Conservation (phyloP, 1,140 invertebrate species). For the Nebria ingens region DNA sequence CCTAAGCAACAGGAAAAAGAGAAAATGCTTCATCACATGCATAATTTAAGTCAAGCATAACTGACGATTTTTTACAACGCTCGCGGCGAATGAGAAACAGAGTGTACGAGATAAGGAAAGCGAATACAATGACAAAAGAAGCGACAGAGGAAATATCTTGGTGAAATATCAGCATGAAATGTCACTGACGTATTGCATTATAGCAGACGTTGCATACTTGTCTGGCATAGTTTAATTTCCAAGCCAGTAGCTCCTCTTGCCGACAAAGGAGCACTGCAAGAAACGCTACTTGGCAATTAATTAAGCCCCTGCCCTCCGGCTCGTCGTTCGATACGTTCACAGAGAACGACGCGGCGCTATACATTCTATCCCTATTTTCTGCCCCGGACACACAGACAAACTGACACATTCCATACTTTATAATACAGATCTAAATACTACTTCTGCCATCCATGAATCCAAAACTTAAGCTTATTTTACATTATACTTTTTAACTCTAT, state of each 20-base stretch:
- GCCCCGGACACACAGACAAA: too few species aligned
- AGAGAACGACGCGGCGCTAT: constrained; percentile 10
- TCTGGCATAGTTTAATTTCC: constrained; percentile 33
- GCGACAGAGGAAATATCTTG: constrained; percentile 22
- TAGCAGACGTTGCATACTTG: constrained; percentile 28
- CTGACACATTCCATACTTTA: too few species aligned
- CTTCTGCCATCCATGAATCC: too few species aligned
- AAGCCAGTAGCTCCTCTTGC: constrained; percentile 21
- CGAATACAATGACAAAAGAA: constrained; percentile 16
- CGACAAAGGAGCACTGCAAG: constrained; percentile 25
- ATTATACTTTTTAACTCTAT: too few species aligned
- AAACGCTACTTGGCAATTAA: constrained; percentile 24
- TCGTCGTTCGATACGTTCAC: constrained; percentile 13
- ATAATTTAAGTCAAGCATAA: too few species aligned
- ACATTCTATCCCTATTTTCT: background rate
- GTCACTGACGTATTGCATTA: constrained; percentile 32
- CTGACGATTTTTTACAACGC: too few species aligned
- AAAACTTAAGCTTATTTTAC: too few species aligned
- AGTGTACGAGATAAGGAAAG: background rate
- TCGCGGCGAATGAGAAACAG: background rate
- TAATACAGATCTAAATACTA: too few species aligned
- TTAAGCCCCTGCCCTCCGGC: constrained; percentile 20
- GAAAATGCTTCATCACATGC: too few species aligned
- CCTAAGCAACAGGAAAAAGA: too few species aligned
- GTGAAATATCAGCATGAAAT: constrained; percentile 27